Percentiles rank a stretch among this genome's conserved stretches.
Conservation (phyloP, 2,888 invertebrate species). For the Resseliella maxima region DNA sequence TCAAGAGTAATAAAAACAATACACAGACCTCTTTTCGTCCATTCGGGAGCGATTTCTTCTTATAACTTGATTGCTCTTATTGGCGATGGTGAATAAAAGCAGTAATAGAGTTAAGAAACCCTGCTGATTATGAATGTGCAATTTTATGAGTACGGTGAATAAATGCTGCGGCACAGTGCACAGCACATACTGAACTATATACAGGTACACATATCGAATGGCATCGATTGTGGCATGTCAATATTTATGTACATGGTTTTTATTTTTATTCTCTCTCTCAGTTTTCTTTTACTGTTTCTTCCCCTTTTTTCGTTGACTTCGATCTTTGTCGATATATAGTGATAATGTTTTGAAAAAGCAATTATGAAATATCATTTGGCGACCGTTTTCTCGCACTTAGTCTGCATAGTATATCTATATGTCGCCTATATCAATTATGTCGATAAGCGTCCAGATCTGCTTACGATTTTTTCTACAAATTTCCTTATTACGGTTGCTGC, state of each 20-base stretch:
- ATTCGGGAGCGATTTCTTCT: neutral
- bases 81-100: neutral
- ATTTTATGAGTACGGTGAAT: neutral
- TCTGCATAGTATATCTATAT: no score
- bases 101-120: slow-evolving; percentile 19
- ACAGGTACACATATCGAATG: neutral
- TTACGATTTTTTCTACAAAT: no score
- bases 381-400: no score
- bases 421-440: no score
- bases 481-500: no score
- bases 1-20: neutral
- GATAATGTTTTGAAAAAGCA: neutral
- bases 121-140: slow-evolving; percentile 47
- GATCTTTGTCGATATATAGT: neutral
- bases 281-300: neutral
- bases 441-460: no score
- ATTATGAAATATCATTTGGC: no score
- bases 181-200: neutral
- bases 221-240: neutral
- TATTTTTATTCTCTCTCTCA: neutral
- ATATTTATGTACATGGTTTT: neutral
- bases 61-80: neutral
- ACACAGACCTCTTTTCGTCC: neutral
- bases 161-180: neutral
- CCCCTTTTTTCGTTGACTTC: neutral